Conservation (phyloP, 2,888 invertebrate species). For the Tryphoninae sp. region DNA sequence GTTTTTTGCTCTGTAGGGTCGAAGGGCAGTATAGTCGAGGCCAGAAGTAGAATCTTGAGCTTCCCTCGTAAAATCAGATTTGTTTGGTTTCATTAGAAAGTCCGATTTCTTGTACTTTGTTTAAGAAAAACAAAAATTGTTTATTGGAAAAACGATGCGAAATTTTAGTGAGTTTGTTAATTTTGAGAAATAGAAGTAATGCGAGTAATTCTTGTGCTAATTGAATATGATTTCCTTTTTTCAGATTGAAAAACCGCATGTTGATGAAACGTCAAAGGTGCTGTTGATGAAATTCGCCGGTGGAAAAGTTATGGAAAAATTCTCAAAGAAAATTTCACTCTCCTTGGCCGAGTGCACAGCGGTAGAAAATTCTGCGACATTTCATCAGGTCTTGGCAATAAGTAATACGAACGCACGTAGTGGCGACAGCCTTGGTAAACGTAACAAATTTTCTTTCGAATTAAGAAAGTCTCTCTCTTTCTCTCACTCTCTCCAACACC, state of each 20-base stretch:
- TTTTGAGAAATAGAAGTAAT: too few species aligned
- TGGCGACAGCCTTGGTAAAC: constrained; percentile 13
- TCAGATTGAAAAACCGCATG: too few species aligned
- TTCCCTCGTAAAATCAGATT: neutral
- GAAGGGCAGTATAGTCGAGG: neutral
- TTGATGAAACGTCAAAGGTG: too few species aligned
- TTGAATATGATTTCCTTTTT: too few species aligned
- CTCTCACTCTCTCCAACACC: neutral
- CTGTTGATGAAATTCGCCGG: too few species aligned
- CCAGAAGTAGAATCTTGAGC: neutral
- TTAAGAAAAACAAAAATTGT: too few species aligned
- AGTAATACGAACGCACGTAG: constrained; percentile 51
- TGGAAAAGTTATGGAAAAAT: constrained; percentile 16
- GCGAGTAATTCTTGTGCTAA: too few species aligned
- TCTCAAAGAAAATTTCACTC: constrained; percentile 22
- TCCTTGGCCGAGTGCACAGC: too few species aligned
- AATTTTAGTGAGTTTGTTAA: too few species aligned
- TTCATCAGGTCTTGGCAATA: constrained; percentile 39
- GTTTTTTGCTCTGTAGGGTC: constrained; percentile 7
- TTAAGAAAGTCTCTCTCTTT: constrained; percentile 27
- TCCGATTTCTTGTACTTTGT: too few species aligned
- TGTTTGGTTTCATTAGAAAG: too few species aligned
- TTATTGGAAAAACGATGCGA: too few species aligned
- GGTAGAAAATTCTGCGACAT: constrained; percentile 33
- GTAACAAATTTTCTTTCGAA: constrained; percentile 50